Base-by-base conservation (phyloP, 2,797 vertebrate genomes). In the Phrynocephalus forsythii region DNA sequence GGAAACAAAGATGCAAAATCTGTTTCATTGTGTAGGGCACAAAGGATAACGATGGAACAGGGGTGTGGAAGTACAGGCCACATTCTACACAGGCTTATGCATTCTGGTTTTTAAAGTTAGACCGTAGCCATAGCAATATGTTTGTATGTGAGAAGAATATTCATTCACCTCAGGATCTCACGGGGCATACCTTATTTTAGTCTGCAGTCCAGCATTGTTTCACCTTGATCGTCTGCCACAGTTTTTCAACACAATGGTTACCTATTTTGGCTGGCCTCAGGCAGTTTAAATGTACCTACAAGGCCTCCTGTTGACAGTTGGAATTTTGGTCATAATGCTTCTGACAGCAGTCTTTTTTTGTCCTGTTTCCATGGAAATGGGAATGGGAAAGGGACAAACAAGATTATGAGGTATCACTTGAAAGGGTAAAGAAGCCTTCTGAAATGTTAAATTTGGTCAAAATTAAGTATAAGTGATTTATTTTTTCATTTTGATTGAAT, bases 361-460 rank as follows among this genome's bases (percentile, higher is more conserved):
- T 15, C 10, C 26, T 82, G 94, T 95, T 94, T 91, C 95, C 93
- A 95, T 95, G 92, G 94, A 91, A 94, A 94, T 87, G 44, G 77
- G 91, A 92, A 68, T 33, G 88, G 92, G 38, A 77, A 85, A 75
- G 67, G 63, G 71, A 76, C 84, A 84, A 87, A 75, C 3, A 60
- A 48, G 26, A 84, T 9, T 68, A 52, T 11, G 72, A 16, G 69
- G 86, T 90, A 86, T 38, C 8, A 91, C 88, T 85, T 81, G 83
- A 83, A 90, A 92, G 88, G 48, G 79, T 0, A 90, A 33, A 11
- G 71, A 90, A 63, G 56, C 5, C 75, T 33, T 50, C 28, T 81
- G 88, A 88, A 89, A 90, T 22, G 52, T 89, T 82, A 56, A 50
- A 68, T 85, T 66, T 84, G 30, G 71, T 92, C 84, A 81, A 26